Base-by-base conservation (phyloP, 2,113 vertebrate species). In the Eulacestoma nigropectus region DNA sequence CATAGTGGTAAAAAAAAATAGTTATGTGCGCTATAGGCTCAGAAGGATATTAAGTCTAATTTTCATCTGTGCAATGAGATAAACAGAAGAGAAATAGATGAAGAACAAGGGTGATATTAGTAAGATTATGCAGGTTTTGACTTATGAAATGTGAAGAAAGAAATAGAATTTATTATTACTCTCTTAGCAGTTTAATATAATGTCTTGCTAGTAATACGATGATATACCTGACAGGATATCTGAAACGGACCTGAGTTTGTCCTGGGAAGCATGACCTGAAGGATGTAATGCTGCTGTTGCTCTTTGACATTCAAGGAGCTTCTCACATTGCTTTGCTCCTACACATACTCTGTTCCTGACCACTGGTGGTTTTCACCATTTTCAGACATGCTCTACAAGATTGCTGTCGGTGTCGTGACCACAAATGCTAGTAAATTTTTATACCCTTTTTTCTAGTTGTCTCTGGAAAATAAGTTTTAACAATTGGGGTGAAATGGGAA, bases 371-470 rank as follows among this genome's bases (percentile, higher is more conserved):
- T 94, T 89, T 82, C 16, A 17, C 33, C 12, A 9, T 87, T 82
- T 94, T 89, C 46, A 89, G 46, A 22, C 16, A 6, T 20, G 14
- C 10, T 69, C 14, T 65, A 12, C n/a, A 46, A 87, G 56, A 47
- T 32, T 70, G 15, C 23, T 77, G 22, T 59, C 23, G 52, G 32
- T 70, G 33, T 53, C 0, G 0, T 72, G 67, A n/a, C 50, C 41
- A 53, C 39, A 70, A 81, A 50, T 59, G 18, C n/a, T 75, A 33
- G 26, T 57, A 49, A 75, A 39, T 47, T 52, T 92, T 68, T 79
- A 11, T 37, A 20, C 23, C 10, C 13, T 67, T 93, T 91, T 82
- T 73, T 46, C 63, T 65, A 37, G 2, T 39, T 55, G 18, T 77
- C 23, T 88, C 53, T 93, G 41, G 41, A 70, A 57, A 82, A 22